Evolutionary conservation across 2,113 vertebrate species (phyloP).

Genomic region (Perca fluviatilis): DNA sequence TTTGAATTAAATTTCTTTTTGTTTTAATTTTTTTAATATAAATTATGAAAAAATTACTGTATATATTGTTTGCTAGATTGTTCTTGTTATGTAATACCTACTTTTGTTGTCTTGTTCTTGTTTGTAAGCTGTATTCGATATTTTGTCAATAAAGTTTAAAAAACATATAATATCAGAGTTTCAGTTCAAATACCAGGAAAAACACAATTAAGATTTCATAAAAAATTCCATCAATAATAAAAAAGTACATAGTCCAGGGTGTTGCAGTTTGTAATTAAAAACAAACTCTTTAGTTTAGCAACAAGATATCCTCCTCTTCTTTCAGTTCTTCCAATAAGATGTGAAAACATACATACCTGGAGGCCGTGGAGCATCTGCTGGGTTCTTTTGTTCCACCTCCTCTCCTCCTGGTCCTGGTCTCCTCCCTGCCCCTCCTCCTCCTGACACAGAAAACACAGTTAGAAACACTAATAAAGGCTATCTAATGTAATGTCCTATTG

Average conservation of each 20-base stretch:
- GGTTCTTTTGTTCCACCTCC: slow-evolving; percentile 97
- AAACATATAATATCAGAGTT: neutral
- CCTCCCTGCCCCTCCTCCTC: slow-evolving; percentile 92
- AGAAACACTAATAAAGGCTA: neutral
- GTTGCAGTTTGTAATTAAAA: neutral
- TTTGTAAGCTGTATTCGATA: neutral
- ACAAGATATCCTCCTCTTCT: slow-evolving; percentile 79
- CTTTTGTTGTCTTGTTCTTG: neutral
- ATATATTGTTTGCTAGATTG: too few species aligned
- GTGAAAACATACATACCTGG: slow-evolving; percentile 84
- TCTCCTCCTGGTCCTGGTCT: slow-evolving; percentile 97
- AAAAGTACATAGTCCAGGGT: neutral
- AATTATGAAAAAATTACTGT: too few species aligned
- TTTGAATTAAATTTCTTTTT: neutral
- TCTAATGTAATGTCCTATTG: neutral
- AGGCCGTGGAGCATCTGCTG: slow-evolving; percentile 99
- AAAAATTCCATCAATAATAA: neutral
- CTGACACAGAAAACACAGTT: slow-evolving; percentile 70
- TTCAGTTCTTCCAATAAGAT: slow-evolving; percentile 67
- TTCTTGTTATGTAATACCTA: neutral
- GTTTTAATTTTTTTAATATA: neutral
- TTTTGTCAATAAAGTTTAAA: neutral
- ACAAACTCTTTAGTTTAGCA: neutral
- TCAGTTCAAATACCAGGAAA: too few species aligned
- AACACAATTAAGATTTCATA: too few species aligned